Conservation (phyloP, 2,113 vertebrate species). For the Epinephelus fuscoguttatus region DNA sequence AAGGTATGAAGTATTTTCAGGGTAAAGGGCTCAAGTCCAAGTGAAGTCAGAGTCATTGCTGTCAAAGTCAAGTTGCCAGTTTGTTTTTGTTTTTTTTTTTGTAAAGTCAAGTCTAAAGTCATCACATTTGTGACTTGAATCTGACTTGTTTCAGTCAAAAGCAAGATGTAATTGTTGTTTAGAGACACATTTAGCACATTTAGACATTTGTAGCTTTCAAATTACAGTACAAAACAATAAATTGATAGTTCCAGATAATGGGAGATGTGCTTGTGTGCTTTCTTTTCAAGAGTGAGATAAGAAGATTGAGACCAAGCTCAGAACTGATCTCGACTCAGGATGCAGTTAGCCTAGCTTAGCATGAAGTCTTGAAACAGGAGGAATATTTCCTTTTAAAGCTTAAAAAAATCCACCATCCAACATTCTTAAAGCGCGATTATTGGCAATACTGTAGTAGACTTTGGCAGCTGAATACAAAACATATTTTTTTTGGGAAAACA, state of each 20-base stretch:
- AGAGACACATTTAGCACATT: background rate
- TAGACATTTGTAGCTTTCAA: slow-evolving; percentile 8
- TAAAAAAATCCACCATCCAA: background rate
- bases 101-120: too few relatives aligned
- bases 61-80: too few relatives aligned
- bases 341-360: background rate
- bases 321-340: background rate
- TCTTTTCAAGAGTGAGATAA: background rate
- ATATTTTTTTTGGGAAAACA: too few relatives aligned
- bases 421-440: too few relatives aligned
- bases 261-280: background rate
- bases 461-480: background rate
- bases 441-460: background rate
- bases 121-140: too few relatives aligned
- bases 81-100: too few relatives aligned
- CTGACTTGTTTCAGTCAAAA: too few relatives aligned
- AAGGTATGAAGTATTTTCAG: too few relatives aligned
- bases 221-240: background rate
- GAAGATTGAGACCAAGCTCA: background rate
- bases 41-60: too few relatives aligned
- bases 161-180: too few relatives aligned
- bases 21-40: too few relatives aligned
- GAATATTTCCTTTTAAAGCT: background rate
- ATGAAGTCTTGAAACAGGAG: too few relatives aligned
- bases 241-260: background rate